Evolutionary conservation across 2,113 vertebrate genomes (phyloP).

Genomic region (Takifugu flavidus): DNA sequence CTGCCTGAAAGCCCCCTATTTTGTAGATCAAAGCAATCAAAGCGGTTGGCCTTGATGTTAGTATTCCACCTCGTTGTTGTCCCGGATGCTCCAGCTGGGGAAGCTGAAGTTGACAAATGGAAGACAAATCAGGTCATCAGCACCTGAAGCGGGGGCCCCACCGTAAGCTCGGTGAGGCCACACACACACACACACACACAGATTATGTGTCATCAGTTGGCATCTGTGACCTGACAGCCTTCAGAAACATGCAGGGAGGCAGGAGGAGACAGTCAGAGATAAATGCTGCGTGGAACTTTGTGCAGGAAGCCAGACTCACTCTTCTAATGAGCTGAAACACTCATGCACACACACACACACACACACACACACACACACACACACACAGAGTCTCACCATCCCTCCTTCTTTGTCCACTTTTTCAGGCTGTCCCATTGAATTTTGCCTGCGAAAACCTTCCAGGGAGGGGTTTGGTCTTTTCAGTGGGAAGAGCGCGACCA

Average conservation of each 20-base stretch:
- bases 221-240: conserved; percentile 49
- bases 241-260: conserved; percentile 23
- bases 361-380: not conserved
- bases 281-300: conserved; percentile 26
- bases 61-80: not conserved
- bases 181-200: conserved; percentile 8
- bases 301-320: conserved; percentile 35
- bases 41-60: conserved; percentile 1
- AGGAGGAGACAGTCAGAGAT: conserved; percentile 18
- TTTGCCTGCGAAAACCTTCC: no score
- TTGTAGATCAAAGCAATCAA: not conserved
- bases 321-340: conserved; percentile 4
- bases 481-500: no score
- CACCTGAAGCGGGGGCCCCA: conserved; percentile 34
- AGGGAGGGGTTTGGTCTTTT: no score
- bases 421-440: no score
- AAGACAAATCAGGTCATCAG: conserved; percentile 58
- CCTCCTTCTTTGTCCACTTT: no score
- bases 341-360: conserved; percentile 1
- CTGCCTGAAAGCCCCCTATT: not conserved
- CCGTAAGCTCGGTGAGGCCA: conserved; percentile 38
- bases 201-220: conserved; percentile 39
- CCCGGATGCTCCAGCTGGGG: conserved; percentile 16
- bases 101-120: conserved; percentile 51
- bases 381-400: not conserved